Percentiles rank a stretch among this genome's conserved stretches.
Evolutionary conservation across 35 echinoderm and acorn worm genomes (phyloP).

Genomic region (Ophioderma brevispina): DNA sequence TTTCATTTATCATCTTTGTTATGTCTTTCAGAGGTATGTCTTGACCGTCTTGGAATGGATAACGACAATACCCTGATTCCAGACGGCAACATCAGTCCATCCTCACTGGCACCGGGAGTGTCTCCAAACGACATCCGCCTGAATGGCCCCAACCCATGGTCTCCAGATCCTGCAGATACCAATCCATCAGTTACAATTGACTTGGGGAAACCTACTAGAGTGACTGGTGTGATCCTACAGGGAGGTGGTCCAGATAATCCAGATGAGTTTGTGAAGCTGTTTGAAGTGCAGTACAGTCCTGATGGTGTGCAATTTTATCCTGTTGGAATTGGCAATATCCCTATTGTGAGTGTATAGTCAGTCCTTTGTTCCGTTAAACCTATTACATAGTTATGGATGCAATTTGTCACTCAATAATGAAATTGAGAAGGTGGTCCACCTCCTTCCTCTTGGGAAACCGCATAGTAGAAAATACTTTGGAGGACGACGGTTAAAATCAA

Average conservation of each 20-base stretch:
- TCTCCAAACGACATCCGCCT: background rate
- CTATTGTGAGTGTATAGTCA: background rate
- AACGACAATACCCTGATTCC: background rate
- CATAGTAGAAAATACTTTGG: too few relatives aligned
- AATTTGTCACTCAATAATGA: too few relatives aligned
- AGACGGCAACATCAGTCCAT: background rate
- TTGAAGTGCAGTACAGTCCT: conserved; percentile 62
- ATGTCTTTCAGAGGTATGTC: background rate
- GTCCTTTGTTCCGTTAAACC: too few relatives aligned
- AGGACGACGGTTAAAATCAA: too few relatives aligned
- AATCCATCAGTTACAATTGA: conserved; percentile 66
- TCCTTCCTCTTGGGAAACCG: too few relatives aligned
- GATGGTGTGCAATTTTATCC: conserved; percentile 54
- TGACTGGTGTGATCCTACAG: conserved; percentile 70
- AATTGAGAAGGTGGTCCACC: too few relatives aligned
- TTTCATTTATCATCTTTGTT: too few relatives aligned
- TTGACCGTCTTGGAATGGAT: background rate
- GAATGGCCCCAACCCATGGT: conserved; percentile 41
- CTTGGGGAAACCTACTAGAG: conserved; percentile 30
- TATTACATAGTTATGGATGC: too few relatives aligned
- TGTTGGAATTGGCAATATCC: background rate
- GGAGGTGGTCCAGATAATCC: conserved; percentile 45
- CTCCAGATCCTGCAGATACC: conserved; percentile 43
- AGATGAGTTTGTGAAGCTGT: conserved; percentile 48
- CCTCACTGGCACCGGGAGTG: background rate